Percentiles rank a stretch among this genome's conserved stretches.
Conservation (phyloP, 2,113 vertebrate species). For the Tupaia chinensis region DNA sequence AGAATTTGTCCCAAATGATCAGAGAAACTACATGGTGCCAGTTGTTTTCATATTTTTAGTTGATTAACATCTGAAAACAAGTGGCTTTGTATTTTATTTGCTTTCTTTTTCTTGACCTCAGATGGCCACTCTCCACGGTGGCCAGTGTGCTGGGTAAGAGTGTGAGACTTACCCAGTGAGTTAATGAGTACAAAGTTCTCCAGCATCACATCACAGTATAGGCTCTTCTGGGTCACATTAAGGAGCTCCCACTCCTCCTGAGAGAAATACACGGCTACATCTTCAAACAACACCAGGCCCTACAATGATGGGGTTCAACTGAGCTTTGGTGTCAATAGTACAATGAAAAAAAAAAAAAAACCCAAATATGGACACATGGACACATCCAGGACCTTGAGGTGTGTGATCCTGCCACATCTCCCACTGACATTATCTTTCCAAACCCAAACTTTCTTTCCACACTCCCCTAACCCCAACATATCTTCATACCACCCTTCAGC, state of each 20-base stretch:
- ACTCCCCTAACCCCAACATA: neutral
- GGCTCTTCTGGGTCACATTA: constrained; percentile 31
- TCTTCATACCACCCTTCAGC: neutral
- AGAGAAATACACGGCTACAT: constrained; percentile 69
- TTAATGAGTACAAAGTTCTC: constrained; percentile 53
- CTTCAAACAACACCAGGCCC: constrained; percentile 60
- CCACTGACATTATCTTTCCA: neutral
- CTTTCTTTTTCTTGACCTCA: too few species aligned
- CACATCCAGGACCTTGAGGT: neutral
- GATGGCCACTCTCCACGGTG: too few species aligned
- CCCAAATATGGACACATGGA: neutral
- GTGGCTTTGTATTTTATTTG: too few species aligned
- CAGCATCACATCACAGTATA: constrained; percentile 69
- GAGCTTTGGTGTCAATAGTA: neutral
- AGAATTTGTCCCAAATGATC: too few species aligned
- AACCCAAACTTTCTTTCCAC: too few species aligned
- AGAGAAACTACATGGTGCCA: too few species aligned
- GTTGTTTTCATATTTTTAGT: too few species aligned
- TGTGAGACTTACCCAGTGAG: constrained; percentile 47
- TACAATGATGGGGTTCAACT: neutral
- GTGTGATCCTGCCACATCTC: neutral
- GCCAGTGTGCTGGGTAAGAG: too few species aligned
- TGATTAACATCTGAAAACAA: too few species aligned
- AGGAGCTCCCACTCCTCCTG: constrained; percentile 57
- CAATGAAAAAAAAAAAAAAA: neutral